Percentiles rank a stretch among this genome's conserved stretches.
Conservation (phyloP, 2,888 invertebrate species). For the Rapana venosa region DNA sequence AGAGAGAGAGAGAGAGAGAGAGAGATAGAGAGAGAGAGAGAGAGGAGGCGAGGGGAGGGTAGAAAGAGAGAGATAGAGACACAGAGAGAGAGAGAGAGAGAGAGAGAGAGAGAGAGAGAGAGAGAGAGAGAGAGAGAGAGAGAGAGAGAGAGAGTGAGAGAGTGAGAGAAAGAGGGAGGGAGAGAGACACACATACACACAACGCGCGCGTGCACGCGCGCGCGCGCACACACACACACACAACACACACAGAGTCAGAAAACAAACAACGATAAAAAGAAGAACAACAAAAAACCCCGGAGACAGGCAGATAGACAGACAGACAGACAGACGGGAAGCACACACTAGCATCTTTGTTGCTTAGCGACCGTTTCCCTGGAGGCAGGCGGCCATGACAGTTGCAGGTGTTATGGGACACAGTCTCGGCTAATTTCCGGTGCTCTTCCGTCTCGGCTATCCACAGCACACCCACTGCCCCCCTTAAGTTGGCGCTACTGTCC, state of each 20-base stretch:
- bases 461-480: neutral
- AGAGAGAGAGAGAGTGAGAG: neutral
- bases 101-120: neutral
- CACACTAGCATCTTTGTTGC: conserved; percentile 24
- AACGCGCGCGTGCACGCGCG: neutral
- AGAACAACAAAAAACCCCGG: too few relatives aligned
- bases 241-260: neutral
- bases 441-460: conserved; percentile 26
- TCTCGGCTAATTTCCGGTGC: conserved; percentile 37
- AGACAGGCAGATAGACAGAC: too few relatives aligned
- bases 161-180: neutral
- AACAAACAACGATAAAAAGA: too few relatives aligned
- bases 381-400: conserved; percentile 39
- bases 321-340: neutral
- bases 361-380: conserved; percentile 19
- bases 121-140: neutral
- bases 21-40: neutral
- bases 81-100: neutral
- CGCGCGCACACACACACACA: neutral
- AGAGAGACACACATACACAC: conserved; percentile 3
- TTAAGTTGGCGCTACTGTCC: neutral
- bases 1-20: neutral
- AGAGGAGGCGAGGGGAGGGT: too few relatives aligned
- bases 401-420: conserved; percentile 32
- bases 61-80: neutral